These are phyloP conservation scores for Slavum lentiscoides DNA, from an alignment of 2,888 invertebrate species.

Conservation along the genomic window DNA sequence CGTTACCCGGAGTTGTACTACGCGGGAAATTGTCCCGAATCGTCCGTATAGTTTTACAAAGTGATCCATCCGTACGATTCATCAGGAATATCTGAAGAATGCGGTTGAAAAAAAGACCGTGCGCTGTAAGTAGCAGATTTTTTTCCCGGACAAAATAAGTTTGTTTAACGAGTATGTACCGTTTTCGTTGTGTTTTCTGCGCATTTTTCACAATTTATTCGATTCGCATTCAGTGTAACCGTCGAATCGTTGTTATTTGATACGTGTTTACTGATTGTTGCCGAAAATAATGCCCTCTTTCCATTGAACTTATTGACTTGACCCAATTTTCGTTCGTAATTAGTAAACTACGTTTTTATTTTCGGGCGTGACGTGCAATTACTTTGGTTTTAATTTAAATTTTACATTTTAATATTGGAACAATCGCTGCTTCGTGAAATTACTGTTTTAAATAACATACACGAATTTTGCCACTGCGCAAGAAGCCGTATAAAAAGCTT, in stretches of 20 bases:
- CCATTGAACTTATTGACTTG: constrained; percentile 12
- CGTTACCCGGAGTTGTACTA: background rate
- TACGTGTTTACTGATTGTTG: background rate
- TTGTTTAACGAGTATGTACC: background rate
- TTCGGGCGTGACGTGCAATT: background rate
- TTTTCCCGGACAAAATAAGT: background rate
- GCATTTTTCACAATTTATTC: background rate
- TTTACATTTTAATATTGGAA: background rate
- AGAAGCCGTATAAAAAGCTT: background rate
- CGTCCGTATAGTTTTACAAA: background rate
- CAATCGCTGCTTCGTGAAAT: background rate
- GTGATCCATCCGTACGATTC: background rate
- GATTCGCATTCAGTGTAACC: background rate
- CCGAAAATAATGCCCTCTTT: background rate
- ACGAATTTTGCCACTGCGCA: too few species aligned
- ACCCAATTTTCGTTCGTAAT: constrained; percentile 34
- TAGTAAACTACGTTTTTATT: background rate
- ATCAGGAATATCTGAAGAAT: background rate
- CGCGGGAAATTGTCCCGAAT: background rate
- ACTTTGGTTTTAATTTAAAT: background rate
- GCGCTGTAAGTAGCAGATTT: constrained; percentile 14
- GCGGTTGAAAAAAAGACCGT: constrained; percentile 1
- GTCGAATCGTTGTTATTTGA: background rate
- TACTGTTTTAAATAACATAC: background rate
- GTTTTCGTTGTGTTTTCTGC: background rate